Conservation (phyloP, 35 echinoderm and acorn worm species). For the Apostichopus parvimensis region DNA sequence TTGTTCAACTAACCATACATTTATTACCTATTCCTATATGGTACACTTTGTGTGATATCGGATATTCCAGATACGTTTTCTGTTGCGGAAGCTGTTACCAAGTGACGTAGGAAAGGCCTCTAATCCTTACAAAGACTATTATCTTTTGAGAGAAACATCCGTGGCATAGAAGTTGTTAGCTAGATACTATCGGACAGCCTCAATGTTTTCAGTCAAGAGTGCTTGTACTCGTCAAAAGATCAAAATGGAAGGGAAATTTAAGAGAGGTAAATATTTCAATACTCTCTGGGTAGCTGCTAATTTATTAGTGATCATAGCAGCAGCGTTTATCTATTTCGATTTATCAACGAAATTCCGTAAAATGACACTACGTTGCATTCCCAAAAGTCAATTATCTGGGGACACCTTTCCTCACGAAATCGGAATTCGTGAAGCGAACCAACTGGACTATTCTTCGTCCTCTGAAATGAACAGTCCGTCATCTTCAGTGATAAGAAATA, state of each 20-base stretch:
- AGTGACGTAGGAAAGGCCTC: neutral
- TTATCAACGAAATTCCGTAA: slow-evolving; percentile 44
- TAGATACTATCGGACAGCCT: neutral
- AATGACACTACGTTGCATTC: slow-evolving; percentile 41
- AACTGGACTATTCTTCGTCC: neutral
- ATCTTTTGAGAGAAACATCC: neutral
- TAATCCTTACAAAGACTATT: neutral
- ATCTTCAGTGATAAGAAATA: neutral
- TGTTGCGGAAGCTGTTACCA: slow-evolving; percentile 11
- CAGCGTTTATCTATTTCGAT: slow-evolving; percentile 43
- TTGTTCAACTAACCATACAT: no score
- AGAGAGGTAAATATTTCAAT: slow-evolving; percentile 49
- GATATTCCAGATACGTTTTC: neutral
- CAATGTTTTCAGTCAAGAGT: slow-evolving; percentile 42
- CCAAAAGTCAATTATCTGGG: neutral
- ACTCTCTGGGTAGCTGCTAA: slow-evolving; percentile 44
- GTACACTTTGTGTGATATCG: neutral
- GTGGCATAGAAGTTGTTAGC: neutral
- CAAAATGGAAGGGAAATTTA: slow-evolving; percentile 47
- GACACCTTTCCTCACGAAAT: slow-evolving; percentile 15
- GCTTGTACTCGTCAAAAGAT: slow-evolving; percentile 50
- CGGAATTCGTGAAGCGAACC: slow-evolving; percentile 38
- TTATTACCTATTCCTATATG: no score
- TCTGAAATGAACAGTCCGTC: neutral
- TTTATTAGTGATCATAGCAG: slow-evolving; percentile 41